These are phyloP conservation scores for Phenganax marumi DNA, from an alignment of 92 coral and sea anemone species.

Conservation along the genomic window DNA sequence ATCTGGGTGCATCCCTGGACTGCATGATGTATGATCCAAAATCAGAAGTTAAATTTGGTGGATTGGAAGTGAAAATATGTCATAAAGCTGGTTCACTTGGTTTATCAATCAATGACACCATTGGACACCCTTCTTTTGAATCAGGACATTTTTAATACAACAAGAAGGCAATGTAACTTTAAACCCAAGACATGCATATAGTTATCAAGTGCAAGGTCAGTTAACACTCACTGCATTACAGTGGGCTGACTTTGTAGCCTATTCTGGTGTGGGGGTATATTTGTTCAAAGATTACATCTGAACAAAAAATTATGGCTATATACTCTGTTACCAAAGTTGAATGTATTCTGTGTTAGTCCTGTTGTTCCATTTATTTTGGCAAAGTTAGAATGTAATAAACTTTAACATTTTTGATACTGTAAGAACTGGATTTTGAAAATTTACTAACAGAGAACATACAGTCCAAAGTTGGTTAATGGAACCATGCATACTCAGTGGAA, in stretches of 20 bases:
- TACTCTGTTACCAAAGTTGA: conserved; percentile 43
- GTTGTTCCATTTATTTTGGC: conserved; percentile 15
- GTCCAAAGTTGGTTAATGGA: conserved; percentile 15
- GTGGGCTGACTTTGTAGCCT: conserved; percentile 49
- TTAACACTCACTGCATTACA: conserved; percentile 41
- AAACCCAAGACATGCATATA: conserved; percentile 20
- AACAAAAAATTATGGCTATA: conserved; percentile 27
- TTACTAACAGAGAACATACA: conserved; percentile 1
- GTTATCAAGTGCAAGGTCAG: conserved; percentile 50
- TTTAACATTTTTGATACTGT: neutral
- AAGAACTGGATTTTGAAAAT: conserved; percentile 2
- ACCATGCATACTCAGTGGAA: conserved; percentile 1
- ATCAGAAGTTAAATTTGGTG: conserved; percentile 48
- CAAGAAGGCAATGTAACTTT: neutral
- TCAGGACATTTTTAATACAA: neutral
- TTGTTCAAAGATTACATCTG: conserved; percentile 14
- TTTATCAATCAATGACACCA: conserved; percentile 23
- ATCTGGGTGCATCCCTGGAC: conserved; percentile 52
- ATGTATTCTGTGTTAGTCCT: too few species aligned
- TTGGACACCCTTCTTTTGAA: conserved; percentile 49
- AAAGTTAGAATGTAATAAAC: conserved; percentile 39
- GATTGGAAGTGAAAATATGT: conserved; percentile 48
- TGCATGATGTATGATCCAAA: conserved; percentile 47
- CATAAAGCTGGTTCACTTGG: conserved; percentile 49
- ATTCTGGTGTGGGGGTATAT: conserved; percentile 48